A percentile compares a stretch with the other conserved stretches of the same genome.
phyloP scores from a whole-genome alignment of 2,797 vertebrate genomes.

The Limosa lapponica region DNA sequence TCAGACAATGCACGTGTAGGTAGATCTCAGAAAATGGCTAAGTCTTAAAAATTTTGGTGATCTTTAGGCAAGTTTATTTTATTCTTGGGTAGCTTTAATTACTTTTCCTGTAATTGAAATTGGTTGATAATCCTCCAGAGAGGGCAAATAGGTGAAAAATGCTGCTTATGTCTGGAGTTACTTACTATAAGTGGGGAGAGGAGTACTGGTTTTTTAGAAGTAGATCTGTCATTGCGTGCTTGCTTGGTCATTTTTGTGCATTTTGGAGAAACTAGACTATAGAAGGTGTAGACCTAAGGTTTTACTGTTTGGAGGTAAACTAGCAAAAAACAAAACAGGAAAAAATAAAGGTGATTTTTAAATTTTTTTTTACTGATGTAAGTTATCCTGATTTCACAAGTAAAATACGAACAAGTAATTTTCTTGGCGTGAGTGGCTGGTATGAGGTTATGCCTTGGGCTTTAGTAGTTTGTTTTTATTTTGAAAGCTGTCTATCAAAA shows the following conservation, averaged over 20 bases:
- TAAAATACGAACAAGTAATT: not conserved
- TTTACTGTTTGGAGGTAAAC: not conserved
- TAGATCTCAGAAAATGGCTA: not conserved
- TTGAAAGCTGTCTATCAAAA: not conserved
- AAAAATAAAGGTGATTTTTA: not conserved
- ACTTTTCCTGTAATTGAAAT: not conserved
- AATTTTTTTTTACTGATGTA: not conserved
- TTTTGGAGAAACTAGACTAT: not conserved
- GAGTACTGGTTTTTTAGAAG: not conserved
- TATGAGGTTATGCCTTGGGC: not conserved
- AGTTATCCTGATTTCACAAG: not conserved
- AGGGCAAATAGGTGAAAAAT: not conserved
- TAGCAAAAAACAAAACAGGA: rapidly evolving
- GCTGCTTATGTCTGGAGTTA: not conserved
- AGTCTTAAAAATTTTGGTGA: not conserved
- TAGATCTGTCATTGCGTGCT: not conserved
- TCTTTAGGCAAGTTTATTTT: not conserved
- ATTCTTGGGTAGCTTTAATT: not conserved
- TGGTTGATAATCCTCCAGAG: not conserved
- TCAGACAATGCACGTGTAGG: not conserved
- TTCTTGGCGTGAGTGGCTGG: not conserved
- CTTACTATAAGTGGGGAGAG: not conserved
- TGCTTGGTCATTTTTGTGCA: not conserved
- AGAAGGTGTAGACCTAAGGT: not conserved
- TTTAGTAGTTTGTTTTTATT: not conserved